phyloP scores from a whole-genome alignment of 2,113 vertebrate species.

The Pelodiscus sinensis region DNA sequence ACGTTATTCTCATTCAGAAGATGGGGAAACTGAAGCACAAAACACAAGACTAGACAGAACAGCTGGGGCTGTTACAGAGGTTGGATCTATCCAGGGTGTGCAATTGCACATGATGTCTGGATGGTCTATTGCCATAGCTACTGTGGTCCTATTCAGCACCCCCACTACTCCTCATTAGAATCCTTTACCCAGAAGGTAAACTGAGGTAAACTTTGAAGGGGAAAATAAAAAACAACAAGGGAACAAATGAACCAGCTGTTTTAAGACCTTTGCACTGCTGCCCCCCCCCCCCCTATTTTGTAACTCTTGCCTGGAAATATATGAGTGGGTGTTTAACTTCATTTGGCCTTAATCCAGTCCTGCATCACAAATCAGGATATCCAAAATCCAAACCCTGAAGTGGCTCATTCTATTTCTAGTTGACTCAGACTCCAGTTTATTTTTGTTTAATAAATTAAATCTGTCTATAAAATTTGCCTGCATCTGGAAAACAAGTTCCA shows the following conservation, averaged over 20 bases:
- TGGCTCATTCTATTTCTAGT: slow-evolving; percentile 66
- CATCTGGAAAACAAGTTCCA: slow-evolving; percentile 65
- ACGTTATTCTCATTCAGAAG: background rate
- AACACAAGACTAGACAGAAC: too few species aligned
- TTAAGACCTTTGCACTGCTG: background rate
- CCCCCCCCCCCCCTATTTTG: fast-evolving
- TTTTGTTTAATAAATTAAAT: slow-evolving; percentile 73
- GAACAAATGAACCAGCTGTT: background rate
- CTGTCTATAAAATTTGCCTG: slow-evolving; percentile 61
- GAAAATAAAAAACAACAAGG: background rate
- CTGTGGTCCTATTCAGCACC: background rate
- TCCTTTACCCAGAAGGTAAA: fast-evolving
- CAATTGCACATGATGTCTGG: background rate
- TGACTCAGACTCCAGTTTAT: slow-evolving; percentile 50
- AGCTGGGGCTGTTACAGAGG: background rate
- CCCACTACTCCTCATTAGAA: background rate
- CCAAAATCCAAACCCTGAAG: slow-evolving; percentile 39
- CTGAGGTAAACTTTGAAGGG: fast-evolving
- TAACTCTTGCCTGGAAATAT: background rate
- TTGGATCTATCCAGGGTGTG: background rate
- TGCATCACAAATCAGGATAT: slow-evolving; percentile 32
- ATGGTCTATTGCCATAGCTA: background rate
- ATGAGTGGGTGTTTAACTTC: slow-evolving; percentile 36
- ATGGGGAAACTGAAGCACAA: background rate
- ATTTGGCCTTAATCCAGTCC: slow-evolving; percentile 32